Percentiles rank a stretch among this genome's conserved stretches.
Evolutionary conservation across 2,797 vertebrate species (phyloP).

Genomic region (Crocodylus rhombifer): DNA sequence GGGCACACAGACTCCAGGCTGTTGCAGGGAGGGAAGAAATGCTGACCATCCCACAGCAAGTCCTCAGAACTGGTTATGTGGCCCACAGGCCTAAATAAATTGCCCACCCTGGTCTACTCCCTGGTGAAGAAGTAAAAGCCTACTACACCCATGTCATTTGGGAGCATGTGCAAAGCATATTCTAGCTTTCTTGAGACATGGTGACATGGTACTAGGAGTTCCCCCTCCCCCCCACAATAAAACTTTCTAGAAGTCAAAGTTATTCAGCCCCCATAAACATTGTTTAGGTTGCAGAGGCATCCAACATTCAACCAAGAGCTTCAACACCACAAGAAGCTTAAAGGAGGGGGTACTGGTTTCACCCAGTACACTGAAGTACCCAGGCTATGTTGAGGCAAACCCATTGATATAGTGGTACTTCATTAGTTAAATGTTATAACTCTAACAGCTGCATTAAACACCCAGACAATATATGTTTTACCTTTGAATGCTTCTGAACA

Average conservation of each 20-base stretch:
- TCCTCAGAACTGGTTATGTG: too few species aligned
- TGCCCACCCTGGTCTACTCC: background rate
- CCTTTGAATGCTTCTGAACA: conserved; percentile 95
- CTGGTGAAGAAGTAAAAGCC: background rate
- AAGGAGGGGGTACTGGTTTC: background rate
- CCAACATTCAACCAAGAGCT: background rate
- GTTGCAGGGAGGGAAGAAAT: too few species aligned
- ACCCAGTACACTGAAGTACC: background rate
- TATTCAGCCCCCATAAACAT: background rate
- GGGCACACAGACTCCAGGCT: too few species aligned
- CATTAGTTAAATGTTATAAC: background rate
- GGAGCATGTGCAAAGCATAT: background rate
- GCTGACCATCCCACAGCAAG: too few species aligned
- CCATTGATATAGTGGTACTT: rapidly evolving
- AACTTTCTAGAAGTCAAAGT: background rate
- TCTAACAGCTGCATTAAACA: background rate
- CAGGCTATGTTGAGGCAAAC: background rate
- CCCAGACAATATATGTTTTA: conserved; percentile 39
- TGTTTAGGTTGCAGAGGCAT: background rate
- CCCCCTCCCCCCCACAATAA: too few species aligned
- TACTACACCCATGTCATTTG: background rate
- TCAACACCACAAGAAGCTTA: background rate
- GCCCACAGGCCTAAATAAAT: too few species aligned
- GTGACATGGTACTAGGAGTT: background rate
- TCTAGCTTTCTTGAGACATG: background rate